Evolutionary conservation across 2,113 vertebrate species (phyloP), one percentile per base, ranked within the genome.

Genomic region (Cairina moschata): DNA sequence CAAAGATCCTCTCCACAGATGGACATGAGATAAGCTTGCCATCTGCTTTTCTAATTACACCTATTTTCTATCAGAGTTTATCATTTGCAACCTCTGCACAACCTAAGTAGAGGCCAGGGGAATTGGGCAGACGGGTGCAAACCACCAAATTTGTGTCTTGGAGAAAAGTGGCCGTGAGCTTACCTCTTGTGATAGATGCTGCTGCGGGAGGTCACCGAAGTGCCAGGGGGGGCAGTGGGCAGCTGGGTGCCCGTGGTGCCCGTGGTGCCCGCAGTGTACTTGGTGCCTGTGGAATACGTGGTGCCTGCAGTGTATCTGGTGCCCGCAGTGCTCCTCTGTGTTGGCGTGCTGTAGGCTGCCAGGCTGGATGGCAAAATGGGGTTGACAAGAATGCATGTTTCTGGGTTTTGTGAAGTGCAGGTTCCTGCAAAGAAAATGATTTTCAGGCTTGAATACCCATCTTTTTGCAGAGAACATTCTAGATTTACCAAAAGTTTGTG

Each of bases 91-190:
- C 23, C 20, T 1, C 4, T 1, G 81, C 76, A 26, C 46, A 11
- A 0, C 25, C 6, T 2, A 2, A 2, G 7, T 3, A 17, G 73
- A 58, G 52, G 34, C 22, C 12, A 0, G 7, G 74, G 56, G 36
- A 40, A 7, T 0, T 10, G 26, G 25, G 18, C 60, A 78, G 52
- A 5, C 1, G 0, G 65, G 26, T 4, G 0, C 2, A 15, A 80
- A 46, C 5, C 59, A 36, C 3, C 52, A 1, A 2, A 17, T 12
- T 16, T 2, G 52, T 38, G 28, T 16, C 36, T 36, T 2, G 0
- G 7, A 59, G 66, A 21, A 7, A 11, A 0, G 2, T 5, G 71
- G 46, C 60, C 4, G 0, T 9, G 83, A 42, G 46, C 93, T 92
- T 46, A 83, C 96, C 92, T 95, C 15, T 84, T 4, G 1, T 2